Conservation (phyloP, 2,113 vertebrate species). For the Erythrolamprus reginae region DNA sequence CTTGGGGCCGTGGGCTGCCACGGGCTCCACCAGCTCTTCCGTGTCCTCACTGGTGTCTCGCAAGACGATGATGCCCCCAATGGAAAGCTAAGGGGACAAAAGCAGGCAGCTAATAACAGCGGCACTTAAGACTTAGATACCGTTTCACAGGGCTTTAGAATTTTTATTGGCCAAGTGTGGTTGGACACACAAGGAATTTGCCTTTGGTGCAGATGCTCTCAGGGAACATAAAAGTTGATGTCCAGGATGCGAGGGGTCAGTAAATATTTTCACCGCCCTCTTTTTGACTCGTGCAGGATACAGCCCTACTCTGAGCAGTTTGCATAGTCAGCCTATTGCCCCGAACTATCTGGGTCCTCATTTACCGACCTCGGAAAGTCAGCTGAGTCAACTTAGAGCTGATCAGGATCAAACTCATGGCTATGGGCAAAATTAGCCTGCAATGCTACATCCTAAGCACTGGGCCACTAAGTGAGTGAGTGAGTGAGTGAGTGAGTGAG, state of each 20-base stretch:
- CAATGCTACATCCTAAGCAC: neutral
- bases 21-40: conserved; percentile 95
- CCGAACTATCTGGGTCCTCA: neutral
- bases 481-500: no score
- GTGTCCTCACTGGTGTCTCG: conserved; percentile 93
- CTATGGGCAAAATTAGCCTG: neutral
- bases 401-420: neutral
- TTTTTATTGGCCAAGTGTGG: no score
- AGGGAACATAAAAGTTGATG: no score
- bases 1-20: conserved; percentile 94
- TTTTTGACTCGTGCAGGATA: no score
- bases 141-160: neutral
- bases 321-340: neutral
- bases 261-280: no score
- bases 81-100: conserved; percentile 78
- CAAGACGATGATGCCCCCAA: conserved; percentile 95
- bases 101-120: neutral
- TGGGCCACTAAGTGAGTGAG: no score
- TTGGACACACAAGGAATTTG: no score
- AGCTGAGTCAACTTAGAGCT: neutral
- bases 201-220: no score
- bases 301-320: neutral
- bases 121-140: neutral
- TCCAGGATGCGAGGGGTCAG: no score
- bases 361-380: neutral